Evolutionary conservation across 2,113 vertebrate species (phyloP).

Genomic region (Thunnus maccoyii): DNA sequence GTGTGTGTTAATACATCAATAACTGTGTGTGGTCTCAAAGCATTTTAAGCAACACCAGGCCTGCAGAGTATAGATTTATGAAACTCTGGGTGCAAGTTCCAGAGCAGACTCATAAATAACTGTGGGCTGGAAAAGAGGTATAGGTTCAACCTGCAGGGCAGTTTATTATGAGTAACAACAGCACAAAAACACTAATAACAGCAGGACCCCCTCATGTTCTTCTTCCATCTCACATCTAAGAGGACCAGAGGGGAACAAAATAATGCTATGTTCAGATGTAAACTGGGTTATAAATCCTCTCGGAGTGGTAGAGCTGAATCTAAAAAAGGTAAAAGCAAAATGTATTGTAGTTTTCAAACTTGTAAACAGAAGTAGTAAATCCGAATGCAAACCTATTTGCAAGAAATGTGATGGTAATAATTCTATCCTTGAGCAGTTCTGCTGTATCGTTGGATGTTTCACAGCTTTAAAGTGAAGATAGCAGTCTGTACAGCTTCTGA

Average conservation of each 20-base stretch:
- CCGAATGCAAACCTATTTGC: background rate
- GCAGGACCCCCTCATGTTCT: conserved; percentile 19
- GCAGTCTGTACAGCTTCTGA: background rate
- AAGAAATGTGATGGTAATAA: conserved; percentile 7
- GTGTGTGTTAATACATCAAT: conserved; percentile 20
- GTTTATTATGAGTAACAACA: conserved; percentile 53
- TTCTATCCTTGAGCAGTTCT: conserved; percentile 3
- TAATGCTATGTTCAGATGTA: conserved; percentile 15
- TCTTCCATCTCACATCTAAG: conserved; percentile 24
- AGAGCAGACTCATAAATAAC: conserved; percentile 62
- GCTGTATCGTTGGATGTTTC: conserved; percentile 3
- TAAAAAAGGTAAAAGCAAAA: conserved; percentile 18
- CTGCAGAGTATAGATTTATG: conserved; percentile 57
- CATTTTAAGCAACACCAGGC: background rate
- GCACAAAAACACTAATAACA: conserved; percentile 37
- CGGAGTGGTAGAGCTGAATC: conserved; percentile 1
- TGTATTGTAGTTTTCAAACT: background rate
- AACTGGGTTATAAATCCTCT: conserved; percentile 16
- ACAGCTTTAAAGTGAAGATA: conserved; percentile 25
- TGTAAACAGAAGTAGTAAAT: background rate
- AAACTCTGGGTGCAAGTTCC: conserved; percentile 39
- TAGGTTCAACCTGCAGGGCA: conserved; percentile 29
- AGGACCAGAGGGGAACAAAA: conserved; percentile 32
- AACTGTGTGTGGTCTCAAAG: conserved; percentile 62
- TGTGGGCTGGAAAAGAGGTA: conserved; percentile 18